Conservation (phyloP, 37 sponge, comb jelly and placozoan genomes). For the Geodia barretti region DNA sequence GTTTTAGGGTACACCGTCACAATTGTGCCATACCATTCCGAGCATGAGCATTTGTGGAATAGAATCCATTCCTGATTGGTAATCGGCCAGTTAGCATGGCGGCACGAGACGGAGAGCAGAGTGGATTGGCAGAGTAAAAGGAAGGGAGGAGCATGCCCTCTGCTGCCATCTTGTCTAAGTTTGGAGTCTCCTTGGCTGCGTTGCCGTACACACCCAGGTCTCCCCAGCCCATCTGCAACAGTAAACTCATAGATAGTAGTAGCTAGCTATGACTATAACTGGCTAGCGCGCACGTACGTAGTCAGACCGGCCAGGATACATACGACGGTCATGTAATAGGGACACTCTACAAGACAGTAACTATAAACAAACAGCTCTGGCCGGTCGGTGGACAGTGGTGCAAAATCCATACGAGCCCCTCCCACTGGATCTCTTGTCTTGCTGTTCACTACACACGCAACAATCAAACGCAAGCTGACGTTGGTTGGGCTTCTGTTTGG, state of each 20-base stretch:
- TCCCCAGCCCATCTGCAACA: constrained; percentile 86
- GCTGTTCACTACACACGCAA: too few species aligned
- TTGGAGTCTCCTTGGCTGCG: constrained; percentile 81
- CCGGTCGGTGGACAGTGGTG: too few species aligned
- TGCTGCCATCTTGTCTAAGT: constrained; percentile 79
- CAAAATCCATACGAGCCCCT: too few species aligned
- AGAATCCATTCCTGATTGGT: constrained; percentile 88
- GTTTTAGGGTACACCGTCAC: not conserved
- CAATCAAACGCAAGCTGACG: too few species aligned
- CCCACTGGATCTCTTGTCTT: too few species aligned
- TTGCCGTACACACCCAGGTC: constrained; percentile 84
- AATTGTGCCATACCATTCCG: constrained; percentile 54
- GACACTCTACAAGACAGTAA: not conserved
- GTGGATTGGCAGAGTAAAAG: constrained; percentile 89
- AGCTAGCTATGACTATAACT: not conserved
- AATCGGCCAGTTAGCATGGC: constrained; percentile 82
- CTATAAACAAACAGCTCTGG: too few species aligned
- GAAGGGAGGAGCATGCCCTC: constrained; percentile 73
- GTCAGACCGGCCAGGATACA: too few species aligned
- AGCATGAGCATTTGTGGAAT: constrained; percentile 88
- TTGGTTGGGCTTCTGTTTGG: too few species aligned
- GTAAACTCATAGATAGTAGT: too few species aligned
- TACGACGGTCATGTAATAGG: not conserved
- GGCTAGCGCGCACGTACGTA: not conserved
- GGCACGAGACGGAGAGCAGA: constrained; percentile 88